These are phyloP conservation scores for Phrynocephalus guinanensis DNA, from an alignment of 2,797 vertebrate species.

Conservation along the genomic window DNA sequence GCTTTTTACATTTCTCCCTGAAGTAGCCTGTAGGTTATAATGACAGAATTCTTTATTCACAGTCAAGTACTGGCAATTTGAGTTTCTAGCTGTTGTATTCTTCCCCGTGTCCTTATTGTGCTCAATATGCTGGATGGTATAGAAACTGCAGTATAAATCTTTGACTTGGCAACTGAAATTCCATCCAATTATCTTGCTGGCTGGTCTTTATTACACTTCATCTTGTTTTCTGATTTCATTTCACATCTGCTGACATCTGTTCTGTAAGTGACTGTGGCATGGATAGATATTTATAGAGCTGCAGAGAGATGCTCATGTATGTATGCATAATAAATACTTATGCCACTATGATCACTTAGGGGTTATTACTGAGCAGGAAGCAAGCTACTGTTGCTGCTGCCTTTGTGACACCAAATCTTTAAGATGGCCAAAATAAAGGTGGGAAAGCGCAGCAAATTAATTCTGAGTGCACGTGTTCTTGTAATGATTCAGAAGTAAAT, in stretches of 20 bases:
- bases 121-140: neutral
- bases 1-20: neutral
- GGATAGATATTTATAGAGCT: neutral
- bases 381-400: conserved; percentile 11
- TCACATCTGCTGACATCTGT: conserved; percentile 33
- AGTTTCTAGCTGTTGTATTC: conserved; percentile 44
- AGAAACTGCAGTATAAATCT: conserved; percentile 12
- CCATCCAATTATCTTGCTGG: neutral
- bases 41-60: conserved; percentile 24
- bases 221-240: conserved; percentile 41
- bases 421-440: conserved; percentile 49
- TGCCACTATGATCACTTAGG: rapidly evolving
- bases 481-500: conserved; percentile 54
- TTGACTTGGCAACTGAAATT: conserved; percentile 39
- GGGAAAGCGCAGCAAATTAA: neutral
- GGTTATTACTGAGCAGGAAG: conserved; percentile 13
- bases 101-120: rapidly evolving
- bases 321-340: neutral
- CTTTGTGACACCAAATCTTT: neutral
- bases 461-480: rapidly evolving
- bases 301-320: neutral
- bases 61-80: conserved; percentile 8
- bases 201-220: conserved; percentile 4
- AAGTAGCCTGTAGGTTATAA: conserved; percentile 7
- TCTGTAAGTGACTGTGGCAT: neutral